Evolutionary conservation across 2,888 invertebrate genomes (phyloP), one percentile per base, ranked within the genome.

Genomic region (Perdita meconis): DNA sequence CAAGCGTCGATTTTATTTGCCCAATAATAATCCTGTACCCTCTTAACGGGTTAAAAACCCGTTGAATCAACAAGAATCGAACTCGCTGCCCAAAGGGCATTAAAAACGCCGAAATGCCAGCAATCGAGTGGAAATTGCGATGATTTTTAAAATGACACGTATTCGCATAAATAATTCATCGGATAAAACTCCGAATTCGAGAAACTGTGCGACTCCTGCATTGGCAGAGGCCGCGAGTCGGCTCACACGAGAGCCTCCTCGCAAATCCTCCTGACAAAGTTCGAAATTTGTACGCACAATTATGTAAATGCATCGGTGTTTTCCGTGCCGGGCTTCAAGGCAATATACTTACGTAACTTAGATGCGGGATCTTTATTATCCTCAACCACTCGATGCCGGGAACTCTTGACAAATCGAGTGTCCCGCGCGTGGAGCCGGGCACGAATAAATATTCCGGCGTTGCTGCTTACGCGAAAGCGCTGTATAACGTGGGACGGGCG

Each of bases 91-190:
- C 16, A n/a, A 36, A 13, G 10, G 6, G 16, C 4, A 8, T 24
- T 8, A 36, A 40, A 50, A 30, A 51, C 56, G 59, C 57, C 42
- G 24, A 51, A n/a, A 50, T 64, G 56, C 6, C 26, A 44, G 61
- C 36, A 50, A 53, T 56, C 68, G 70, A 36, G 30, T 47, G 55
- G 73, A 78, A 84, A 85, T 86, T 83, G 81, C 78, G 81, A 40
- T 57, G 63, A 79, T 79, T 81, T 86, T 89, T 88, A 84, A 88
- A 88, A 82, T 75, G 81, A 72, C 80, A 81, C 75, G 67, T 85
- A 85, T 82, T 86, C 83, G 74, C 80, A 88, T 89, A 85, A 90
- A 89, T 90, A 89, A 90, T 90, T 89, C 88, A 89, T 89, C 67
- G 79, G 38, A 36, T 64, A 70, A 53, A 73, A 74, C 81, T 79